Base-by-base conservation (phyloP, 2,797 vertebrate genomes). In the Trachurus trachurus region DNA sequence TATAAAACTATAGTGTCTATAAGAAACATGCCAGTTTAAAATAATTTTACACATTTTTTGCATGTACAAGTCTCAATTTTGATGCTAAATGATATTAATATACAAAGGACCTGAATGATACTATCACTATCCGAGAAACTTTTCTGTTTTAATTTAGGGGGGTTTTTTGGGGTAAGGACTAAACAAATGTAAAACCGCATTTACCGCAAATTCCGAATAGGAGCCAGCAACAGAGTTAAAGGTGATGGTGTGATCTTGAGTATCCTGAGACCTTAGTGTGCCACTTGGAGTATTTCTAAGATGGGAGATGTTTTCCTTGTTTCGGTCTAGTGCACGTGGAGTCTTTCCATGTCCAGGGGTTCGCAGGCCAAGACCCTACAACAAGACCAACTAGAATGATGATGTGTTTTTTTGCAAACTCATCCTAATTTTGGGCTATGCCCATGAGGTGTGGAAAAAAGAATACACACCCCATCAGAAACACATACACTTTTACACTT, bases 151-250 rank as follows among this genome's bases (percentile, higher is more conserved):
- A 22, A 4, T 60, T 69, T 2, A 42, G 1, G 60, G 13, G 17
- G 34, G 0, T 34, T 67, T 13, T 16, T 44, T 7, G 5, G 49
- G 16, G 50, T 47, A 52, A 21, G 40, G 29, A 72, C n/a, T 40
- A 60, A 67, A 78, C 12, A 42, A 11, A 86, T 47, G 17, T 31
- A 80, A 84, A 90, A 89, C 22, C 15, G 12, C 44, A 96, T 97
- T 92, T 98, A 99, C 98, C 96, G 95, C 95, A 96, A 99, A 99
- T 88, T 98, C 96, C 15, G 96, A 95, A 96, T 99, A 99, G 95
- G 96, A 97, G 95, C 95, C 96, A 92, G 97, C 97, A 87, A 98
- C 88, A 88, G 96, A 95, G 81, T 94, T 98, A 93, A 96, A 68
- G 95, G 95, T 97, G 94, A 95, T 88, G 95, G 96, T 97, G 90